Evolutionary conservation across 2,888 invertebrate species (phyloP).

Genomic region (Sylvicola fuscatus): DNA sequence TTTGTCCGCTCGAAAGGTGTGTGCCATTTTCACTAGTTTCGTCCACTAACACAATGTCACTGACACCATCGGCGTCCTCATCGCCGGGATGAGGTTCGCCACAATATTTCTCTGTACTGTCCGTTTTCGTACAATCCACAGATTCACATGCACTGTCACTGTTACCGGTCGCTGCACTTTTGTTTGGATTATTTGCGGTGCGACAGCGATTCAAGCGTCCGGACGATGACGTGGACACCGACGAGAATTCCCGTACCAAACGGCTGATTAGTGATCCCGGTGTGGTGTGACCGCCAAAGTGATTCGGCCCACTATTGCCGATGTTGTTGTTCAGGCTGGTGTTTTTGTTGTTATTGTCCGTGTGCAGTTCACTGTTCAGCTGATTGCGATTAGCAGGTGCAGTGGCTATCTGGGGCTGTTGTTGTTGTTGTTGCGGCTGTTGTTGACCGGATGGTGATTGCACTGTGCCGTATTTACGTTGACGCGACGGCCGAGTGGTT

Average conservation of each 20-base stretch:
- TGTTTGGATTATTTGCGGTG: neutral
- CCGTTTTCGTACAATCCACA: no score
- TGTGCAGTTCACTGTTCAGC: neutral
- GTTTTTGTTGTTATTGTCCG: slow-evolving; percentile 1
- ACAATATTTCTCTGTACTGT: neutral
- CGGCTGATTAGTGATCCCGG: slow-evolving; percentile 5
- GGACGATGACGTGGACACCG: neutral
- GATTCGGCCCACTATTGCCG: no score
- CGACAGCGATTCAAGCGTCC: neutral
- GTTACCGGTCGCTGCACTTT: no score
- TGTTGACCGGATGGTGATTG: slow-evolving; percentile 2
- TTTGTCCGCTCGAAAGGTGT: neutral
- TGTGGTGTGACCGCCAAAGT: neutral
- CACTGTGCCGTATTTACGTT: slow-evolving; percentile 2
- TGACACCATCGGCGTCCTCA: neutral
- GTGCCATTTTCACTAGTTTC: neutral
- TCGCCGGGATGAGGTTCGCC: neutral
- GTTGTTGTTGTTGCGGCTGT: slow-evolving; percentile 1
- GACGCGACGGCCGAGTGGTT: neutral
- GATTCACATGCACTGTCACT: no score
- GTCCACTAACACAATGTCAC: neutral
- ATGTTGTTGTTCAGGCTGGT: no score
- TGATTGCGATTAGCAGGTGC: neutral
- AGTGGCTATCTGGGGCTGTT: neutral
- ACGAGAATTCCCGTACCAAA: slow-evolving; percentile 4